Conservation (phyloP, 92 coral and sea anemone species). For the Porites cylindrica region DNA sequence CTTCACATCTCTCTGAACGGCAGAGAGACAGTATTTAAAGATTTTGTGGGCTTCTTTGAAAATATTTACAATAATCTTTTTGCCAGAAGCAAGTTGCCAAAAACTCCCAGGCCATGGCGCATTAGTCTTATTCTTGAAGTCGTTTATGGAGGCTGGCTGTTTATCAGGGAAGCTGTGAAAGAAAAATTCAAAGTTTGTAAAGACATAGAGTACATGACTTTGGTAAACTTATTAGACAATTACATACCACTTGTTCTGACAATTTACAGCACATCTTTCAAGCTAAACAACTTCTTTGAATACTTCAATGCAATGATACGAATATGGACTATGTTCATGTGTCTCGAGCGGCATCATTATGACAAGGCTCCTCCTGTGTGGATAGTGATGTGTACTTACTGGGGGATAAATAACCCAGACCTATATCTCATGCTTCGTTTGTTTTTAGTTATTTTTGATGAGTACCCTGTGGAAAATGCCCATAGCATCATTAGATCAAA, state of each 20-base stretch:
- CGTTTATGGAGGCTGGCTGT: neutral
- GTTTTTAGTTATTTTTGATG: neutral
- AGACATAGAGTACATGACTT: neutral
- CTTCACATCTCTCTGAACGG: neutral
- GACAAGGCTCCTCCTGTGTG: slow-evolving; percentile 68
- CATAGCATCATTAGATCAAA: slow-evolving; percentile 43
- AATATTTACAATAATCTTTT: neutral
- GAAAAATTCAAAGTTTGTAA: neutral
- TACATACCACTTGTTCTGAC: neutral
- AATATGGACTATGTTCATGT: slow-evolving; percentile 54
- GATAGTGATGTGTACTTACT: slow-evolving; percentile 25
- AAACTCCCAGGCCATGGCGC: no score
- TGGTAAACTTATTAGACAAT: neutral
- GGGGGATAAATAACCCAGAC: slow-evolving; percentile 27
- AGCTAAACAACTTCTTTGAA: slow-evolving; percentile 23
- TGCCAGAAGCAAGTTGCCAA: neutral
- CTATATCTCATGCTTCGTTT: neutral
- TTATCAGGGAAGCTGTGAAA: neutral
- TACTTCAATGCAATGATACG: slow-evolving; percentile 50
- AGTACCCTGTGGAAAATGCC: slow-evolving; percentile 28
- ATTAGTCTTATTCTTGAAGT: no score
- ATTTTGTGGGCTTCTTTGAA: neutral
- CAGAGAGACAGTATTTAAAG: neutral
- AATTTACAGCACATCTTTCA: slow-evolving; percentile 18
- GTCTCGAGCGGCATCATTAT: slow-evolving; percentile 48